Evolutionary conservation across 35 echinoderm and acorn worm genomes (phyloP), one percentile per base, ranked within the genome.

Genomic region (Lytechinus pictus): DNA sequence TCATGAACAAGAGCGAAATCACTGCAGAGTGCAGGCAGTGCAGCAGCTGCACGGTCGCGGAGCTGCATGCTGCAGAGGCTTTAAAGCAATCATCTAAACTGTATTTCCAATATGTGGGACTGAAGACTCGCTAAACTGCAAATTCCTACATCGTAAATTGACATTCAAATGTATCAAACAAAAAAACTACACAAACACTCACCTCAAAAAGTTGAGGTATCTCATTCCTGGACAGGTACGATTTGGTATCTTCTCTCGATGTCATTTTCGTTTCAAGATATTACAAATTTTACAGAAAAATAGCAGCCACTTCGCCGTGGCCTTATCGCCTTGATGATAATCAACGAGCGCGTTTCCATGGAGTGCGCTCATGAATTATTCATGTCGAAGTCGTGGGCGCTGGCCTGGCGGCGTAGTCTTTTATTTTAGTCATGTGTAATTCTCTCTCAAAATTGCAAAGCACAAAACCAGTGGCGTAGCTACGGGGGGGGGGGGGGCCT

Each of bases 171-270:
- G 66, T 19, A 79, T 79, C 3, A 79, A 79, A 79, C n/a, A 24
- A 24, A 6, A 79, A n/a, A 24, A 79, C 1, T 4, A 79, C 28
- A 33, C 29, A 9, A 28, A 57, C 9, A 57, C 97, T 98, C 89
- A 99, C 98, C 97, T 99, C 98, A 95, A 99, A 99, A 27, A 99
- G 92, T 57, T 98, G 97, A 52, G 98, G 98, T n/a, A 99, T 99
- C 91, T 99, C 98, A 90, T 96, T 95, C 95, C 96, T 94, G 9
- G 98, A 97, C 53, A 99, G 96, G 96, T 99, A 99, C 12, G 97
- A 95, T 92, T 98, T 99, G 5, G 98, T 99, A 86, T 99, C 96
- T 27, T 99, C 97, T 28, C 86, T 99, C 3, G 98, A 99, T 61
- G 98, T 97, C 98, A 97, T 97, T 86, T 95, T 97, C 13, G 53